Conservation (phyloP, 2,113 vertebrate species). For the Ophiodon elongatus region DNA sequence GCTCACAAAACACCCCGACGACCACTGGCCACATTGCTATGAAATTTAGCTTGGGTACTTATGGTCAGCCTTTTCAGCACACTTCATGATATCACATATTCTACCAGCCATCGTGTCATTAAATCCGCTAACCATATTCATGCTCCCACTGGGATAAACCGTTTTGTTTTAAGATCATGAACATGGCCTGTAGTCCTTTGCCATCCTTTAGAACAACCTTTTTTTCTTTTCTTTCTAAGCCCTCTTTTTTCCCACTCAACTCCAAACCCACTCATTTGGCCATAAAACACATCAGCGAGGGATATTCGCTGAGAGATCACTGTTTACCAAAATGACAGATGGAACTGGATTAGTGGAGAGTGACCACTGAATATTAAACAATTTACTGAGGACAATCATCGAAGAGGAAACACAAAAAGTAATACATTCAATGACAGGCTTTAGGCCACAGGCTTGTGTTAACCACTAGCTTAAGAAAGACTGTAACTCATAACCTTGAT, state of each 20-base stretch:
- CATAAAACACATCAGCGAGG: not conserved
- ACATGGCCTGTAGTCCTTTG: not conserved
- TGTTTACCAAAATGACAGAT: constrained; percentile 9
- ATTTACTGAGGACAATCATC: not conserved
- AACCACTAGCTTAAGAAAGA: not conserved
- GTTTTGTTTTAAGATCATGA: not conserved
- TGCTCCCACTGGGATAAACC: not conserved
- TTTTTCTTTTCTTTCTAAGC: not conserved
- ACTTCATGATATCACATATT: constrained; percentile 4
- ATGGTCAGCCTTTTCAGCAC: not conserved
- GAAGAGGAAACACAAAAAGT: not conserved
- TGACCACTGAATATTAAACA: not conserved
- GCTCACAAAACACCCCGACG: not conserved
- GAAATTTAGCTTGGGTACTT: constrained; percentile 1
- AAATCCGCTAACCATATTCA: not conserved
- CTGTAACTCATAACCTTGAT: not conserved
- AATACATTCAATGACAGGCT: not conserved
- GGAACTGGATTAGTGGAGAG: not conserved
- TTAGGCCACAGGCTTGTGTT: not conserved
- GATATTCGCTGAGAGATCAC: not conserved
- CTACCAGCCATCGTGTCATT: not conserved
- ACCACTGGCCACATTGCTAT: not conserved
- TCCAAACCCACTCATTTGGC: not conserved
- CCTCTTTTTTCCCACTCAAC: not conserved
- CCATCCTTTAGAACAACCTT: not conserved